A percentile compares a stretch with the other conserved stretches of the same genome.
Evolutionary conservation across 2,888 invertebrate genomes (phyloP).

Genomic region (Idaea dimidiata): DNA sequence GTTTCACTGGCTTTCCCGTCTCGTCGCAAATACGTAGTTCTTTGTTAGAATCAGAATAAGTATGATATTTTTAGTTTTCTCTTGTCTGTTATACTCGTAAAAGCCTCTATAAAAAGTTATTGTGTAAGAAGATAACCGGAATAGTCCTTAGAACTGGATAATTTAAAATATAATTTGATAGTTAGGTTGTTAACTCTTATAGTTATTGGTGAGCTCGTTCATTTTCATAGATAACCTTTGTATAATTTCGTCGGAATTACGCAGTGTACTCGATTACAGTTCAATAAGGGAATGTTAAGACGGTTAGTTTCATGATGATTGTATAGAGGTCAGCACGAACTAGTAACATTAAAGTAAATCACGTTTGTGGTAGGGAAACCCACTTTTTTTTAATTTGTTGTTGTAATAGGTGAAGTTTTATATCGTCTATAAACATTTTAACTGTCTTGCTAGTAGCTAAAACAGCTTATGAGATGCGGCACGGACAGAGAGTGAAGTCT

Average conservation of each 20-base stretch:
- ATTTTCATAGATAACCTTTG: neutral
- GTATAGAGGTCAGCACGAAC: too few relatives aligned
- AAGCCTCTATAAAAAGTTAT: neutral
- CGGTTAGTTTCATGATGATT: too few relatives aligned
- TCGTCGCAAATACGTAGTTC: neutral
- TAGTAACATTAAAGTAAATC: too few relatives aligned
- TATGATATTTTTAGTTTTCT: neutral
- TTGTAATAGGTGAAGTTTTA: too few relatives aligned
- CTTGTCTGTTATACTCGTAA: neutral
- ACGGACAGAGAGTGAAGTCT: too few relatives aligned
- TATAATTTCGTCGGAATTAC: neutral
- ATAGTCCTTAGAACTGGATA: neutral
- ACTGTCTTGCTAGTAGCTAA: too few relatives aligned
- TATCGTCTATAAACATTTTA: too few relatives aligned
- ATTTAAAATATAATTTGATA: conserved; percentile 11
- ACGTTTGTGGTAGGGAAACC: too few relatives aligned
- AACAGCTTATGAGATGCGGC: too few relatives aligned
- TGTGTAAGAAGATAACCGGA: neutral
- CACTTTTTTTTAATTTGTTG: too few relatives aligned
- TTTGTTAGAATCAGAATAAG: neutral
- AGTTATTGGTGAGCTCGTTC: neutral
- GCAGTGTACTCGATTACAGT: neutral
- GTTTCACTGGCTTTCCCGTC: neutral
- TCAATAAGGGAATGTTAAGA: neutral
- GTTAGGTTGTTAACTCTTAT: conserved; percentile 1